Base-by-base conservation (phyloP, 1,140 invertebrate species). In the Carcinoscorpius rotundicauda region DNA sequence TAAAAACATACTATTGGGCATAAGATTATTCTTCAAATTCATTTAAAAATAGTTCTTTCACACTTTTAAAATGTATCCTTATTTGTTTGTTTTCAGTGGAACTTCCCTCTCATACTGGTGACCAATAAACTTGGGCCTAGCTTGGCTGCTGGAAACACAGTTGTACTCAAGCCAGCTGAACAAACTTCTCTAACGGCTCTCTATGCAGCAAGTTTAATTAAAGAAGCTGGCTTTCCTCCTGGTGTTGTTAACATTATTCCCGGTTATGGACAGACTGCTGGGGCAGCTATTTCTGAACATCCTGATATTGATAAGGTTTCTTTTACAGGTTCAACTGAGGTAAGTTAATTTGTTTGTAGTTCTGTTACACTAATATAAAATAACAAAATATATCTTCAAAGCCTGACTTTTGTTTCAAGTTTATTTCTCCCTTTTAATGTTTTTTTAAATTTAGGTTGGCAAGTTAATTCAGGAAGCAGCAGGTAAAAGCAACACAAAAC, bases 381-480 rank as follows among this genome's bases (percentile, higher is more conserved):
- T 1, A 10, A 56, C 10, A 56, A 29, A 29, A 29, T 29, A 1
- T 29, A 29, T 29, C 55, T 10, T 10, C 11, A 3, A 56, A 11
- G 55, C 11, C 55, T 10, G 10, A 11, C 11, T 56, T 56, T 10
- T 11, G 55, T 11, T 56, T 2, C 11, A 56, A 10, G 55, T 10
- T 11, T 10, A 11, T 56, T 3, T 10, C 55, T 56, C 10, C 55
- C 11, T 10, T 10, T 10, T 3, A 11, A 56, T 11, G 55, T 56
- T 10, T 56, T 56, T 9, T 56, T 56, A 56, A 10, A 29, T 29
- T 29, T 67, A 69, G 66, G 64, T 71, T 52, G 70, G 70, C 49
- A 85, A 91, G 74, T 71, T 91, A 51, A 88, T 98, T 65, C 86
- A 93, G 77, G 80, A 87, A 63, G 58, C 59, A 48, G 64, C 68